A percentile compares a stretch with the other conserved stretches of the same genome.
These are phyloP conservation scores for Camptogramma bilineatum DNA, from an alignment of 2,888 invertebrate species.

Conservation along the genomic window DNA sequence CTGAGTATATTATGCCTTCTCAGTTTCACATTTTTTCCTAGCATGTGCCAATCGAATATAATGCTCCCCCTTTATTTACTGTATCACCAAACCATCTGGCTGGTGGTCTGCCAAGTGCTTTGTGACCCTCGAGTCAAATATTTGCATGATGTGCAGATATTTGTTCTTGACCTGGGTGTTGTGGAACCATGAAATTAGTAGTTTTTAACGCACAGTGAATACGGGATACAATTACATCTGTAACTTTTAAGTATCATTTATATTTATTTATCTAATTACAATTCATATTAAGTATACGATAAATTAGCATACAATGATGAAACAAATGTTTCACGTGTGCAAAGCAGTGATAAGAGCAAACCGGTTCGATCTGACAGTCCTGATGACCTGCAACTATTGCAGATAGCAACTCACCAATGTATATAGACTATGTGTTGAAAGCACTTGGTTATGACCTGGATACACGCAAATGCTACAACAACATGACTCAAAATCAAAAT, in stretches of 20 bases:
- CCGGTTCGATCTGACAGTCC: constrained; percentile 59
- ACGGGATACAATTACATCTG: too few relatives aligned
- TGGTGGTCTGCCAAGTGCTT: too few relatives aligned
- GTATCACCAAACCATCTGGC: too few relatives aligned
- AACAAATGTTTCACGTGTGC: constrained; percentile 50
- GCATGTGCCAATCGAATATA: too few relatives aligned
- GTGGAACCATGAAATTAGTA: too few relatives aligned
- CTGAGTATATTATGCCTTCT: too few relatives aligned
- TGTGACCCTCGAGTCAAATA: too few relatives aligned
- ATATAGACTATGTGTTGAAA: constrained; percentile 22
- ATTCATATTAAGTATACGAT: neutral
- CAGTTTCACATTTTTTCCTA: too few relatives aligned
- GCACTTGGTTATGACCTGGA: constrained; percentile 24
- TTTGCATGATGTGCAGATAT: too few relatives aligned
- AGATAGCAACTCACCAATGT: constrained; percentile 29
- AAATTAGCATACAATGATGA: constrained; percentile 52
- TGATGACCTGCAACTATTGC: constrained; percentile 60
- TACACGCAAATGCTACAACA: neutral
- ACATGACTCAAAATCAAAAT: neutral
- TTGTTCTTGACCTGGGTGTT: too few relatives aligned
- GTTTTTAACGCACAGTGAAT: too few relatives aligned
- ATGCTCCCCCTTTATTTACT: too few relatives aligned
- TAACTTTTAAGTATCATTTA: neutral
- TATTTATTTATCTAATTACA: neutral
- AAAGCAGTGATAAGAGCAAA: constrained; percentile 48